Base-by-base conservation (phyloP, 2,888 invertebrate species). In the Spialia ferax region DNA sequence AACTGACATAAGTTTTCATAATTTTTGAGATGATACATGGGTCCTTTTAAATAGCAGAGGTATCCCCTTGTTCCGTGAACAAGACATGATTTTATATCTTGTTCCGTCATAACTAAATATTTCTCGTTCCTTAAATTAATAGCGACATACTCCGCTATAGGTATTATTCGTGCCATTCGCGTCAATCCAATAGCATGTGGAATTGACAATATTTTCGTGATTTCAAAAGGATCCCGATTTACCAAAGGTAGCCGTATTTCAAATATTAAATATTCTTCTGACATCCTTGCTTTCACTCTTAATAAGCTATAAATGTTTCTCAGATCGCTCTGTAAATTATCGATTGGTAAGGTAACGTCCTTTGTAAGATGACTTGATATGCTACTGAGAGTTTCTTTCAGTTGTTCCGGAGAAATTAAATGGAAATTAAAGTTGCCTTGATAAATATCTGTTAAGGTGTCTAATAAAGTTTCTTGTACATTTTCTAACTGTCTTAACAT, bases 331-430 rank as follows among this genome's bases (percentile, higher is more conserved):
- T 35, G 35, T 11, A 35, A 35, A 11, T 35, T 35, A 35, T 35
- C 11, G 1, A 35, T 35, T 11, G 35, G 35, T 35, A 35, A 11
- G 4, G 35, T 35, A 0, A 35, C 1, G 11, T 35, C 35, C 35
- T 35, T 29, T 29, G 29, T 29, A 29, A 29, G 29, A 29, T 29
- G 29, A 29, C 29, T 29, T 29, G 29, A 29, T 29, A 29, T 29
- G 29, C 29, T 29, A 29, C 7, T 29, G 6, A 29, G 7, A 6
- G 29, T 29, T 29, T 48, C 26, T 61, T 32, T 29, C 18, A 61
- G 48, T 20, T 61, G 61, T 29, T 61, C 61, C 11, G 61, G 61
- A 29, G 61, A 32, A 20, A 61, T 29, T 38, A 60, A 18, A 45
- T 60, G 60, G 20, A 45, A 60, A 48, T 60, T 60, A 29, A 29